These are phyloP conservation scores for Eubucco bourcierii DNA, from an alignment of 2,113 vertebrate genomes.

Conservation along the genomic window DNA sequence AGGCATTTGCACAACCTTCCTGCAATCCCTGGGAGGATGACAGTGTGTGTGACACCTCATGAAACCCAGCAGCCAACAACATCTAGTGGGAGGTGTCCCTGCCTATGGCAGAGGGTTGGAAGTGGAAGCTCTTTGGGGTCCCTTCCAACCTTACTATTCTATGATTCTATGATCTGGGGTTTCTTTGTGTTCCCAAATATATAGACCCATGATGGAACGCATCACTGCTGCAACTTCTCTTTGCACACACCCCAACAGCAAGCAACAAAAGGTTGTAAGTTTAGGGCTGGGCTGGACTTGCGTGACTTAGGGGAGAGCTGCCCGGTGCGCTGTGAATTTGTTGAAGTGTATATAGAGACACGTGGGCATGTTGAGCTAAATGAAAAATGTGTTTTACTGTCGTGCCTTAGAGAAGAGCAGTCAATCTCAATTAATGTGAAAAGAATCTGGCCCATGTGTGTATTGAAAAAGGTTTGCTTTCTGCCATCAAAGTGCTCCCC, in stretches of 20 bases:
- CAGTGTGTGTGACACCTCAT: background rate
- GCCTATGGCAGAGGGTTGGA: no score
- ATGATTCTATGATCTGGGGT: background rate
- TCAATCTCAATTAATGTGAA: slow-evolving; percentile 46
- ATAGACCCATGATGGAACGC: background rate
- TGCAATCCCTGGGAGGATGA: background rate
- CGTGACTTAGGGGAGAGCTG: slow-evolving; percentile 14
- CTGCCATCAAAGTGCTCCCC: slow-evolving; percentile 36
- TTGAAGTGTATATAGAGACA: slow-evolving; percentile 22
- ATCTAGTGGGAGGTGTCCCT: background rate
- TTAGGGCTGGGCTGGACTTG: background rate
- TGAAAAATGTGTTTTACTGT: slow-evolving; percentile 40
- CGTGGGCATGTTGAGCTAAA: background rate
- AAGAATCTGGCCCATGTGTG: background rate
- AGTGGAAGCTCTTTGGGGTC: no score
- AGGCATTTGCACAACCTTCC: background rate
- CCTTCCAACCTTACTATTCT: no score
- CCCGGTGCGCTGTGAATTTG: background rate
- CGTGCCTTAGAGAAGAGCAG: background rate
- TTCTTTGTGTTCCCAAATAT: background rate
- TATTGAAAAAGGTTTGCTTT: slow-evolving; percentile 29
- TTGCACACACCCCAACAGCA: background rate
- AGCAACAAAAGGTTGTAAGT: background rate
- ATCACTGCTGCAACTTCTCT: background rate
- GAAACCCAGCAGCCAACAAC: background rate